Base-by-base conservation (phyloP, 2,888 invertebrate species). In the Colletes collaris region DNA sequence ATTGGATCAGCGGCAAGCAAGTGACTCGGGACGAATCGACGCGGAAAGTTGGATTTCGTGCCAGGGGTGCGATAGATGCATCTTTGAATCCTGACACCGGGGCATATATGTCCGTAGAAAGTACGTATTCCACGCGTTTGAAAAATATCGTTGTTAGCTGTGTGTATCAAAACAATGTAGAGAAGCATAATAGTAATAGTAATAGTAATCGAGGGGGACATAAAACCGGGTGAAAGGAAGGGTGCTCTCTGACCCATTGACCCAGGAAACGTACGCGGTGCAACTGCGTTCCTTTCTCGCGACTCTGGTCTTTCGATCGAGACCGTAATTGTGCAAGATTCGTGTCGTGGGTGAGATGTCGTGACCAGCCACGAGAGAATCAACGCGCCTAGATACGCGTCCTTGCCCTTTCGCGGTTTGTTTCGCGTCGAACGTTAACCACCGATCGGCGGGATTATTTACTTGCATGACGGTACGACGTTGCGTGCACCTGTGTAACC, bases 41-140 rank as follows among this genome's bases (percentile, higher is more conserved):
- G 37, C 37, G 37, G 10, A 19, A 11, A 35, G 13, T 50, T 11
- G 35, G 3, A 40, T 65, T 53, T 64, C 10, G 40, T 50, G 50
- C 44, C 10, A 37, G 40, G 68, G 60, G 52, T 44, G 76, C 71
- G 59, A 82, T 82, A 83, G 76, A 83, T 83, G 83, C 71, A 37
- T 74, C 71, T 59, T 19, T 83, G 81, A 83, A 72, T 58, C 60
- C 59, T 71, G 52, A 62, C 44, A 67, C 40, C 46, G 27, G 72
- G 82, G 66, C 74, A 74, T 83, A 71, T 84, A 84, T 84, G 84
- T 65, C 81, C 78, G 81, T 63, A 46, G 79, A 70, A 82, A 79
- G 84, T 85, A 82, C 11, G 82, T 69, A 52, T 49, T n/a, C 4
- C 27, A 4, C 19, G 10, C 16, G 46, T 44, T 60, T 6, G 10